Percentiles rank a stretch among this genome's conserved stretches.
Conservation (phyloP, 1,140 invertebrate genomes). For the Epicauta chinensis region DNA sequence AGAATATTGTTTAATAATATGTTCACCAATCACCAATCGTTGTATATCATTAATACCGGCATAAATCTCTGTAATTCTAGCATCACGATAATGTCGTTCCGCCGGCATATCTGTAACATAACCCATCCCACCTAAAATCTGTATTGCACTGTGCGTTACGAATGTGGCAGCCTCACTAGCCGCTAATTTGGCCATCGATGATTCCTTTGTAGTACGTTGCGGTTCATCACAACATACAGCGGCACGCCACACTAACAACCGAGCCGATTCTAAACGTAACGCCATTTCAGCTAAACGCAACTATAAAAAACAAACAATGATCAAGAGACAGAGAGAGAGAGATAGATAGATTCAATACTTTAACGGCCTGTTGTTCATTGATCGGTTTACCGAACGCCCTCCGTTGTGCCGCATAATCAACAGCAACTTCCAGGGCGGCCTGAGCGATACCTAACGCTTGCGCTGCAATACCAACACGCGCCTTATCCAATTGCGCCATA, state of each 20-base stretch:
- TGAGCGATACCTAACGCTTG: constrained; percentile 80
- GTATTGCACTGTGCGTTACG: constrained; percentile 75
- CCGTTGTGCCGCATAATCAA: constrained; percentile 75
- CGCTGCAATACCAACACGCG: constrained; percentile 74
- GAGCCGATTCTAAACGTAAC: constrained; percentile 65
- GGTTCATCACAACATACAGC: constrained; percentile 65
- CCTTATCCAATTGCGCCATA: constrained; percentile 70
- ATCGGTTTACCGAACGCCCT: constrained; percentile 74
- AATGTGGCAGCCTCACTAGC: constrained; percentile 80
- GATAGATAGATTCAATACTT: too few species aligned
- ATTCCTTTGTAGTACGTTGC: constrained; percentile 57
- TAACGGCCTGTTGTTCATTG: constrained; percentile 70
- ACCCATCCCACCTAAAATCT: constrained; percentile 82
- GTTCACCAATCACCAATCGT: constrained; percentile 74
- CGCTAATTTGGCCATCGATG: constrained; percentile 85
- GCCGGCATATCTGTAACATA: constrained; percentile 82
- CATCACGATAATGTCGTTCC: constrained; percentile 83
- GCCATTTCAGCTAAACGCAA: constrained; percentile 77
- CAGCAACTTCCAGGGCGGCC: constrained; percentile 77
- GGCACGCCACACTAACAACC: constrained; percentile 77
- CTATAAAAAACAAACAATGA: constrained; percentile 32
- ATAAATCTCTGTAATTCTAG: constrained; percentile 80
- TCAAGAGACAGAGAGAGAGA: neutral
- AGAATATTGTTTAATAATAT: constrained; percentile 62
- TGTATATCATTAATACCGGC: constrained; percentile 91